phyloP scores from a whole-genome alignment of 2,888 invertebrate genomes.

The Sthenelais limicola region DNA sequence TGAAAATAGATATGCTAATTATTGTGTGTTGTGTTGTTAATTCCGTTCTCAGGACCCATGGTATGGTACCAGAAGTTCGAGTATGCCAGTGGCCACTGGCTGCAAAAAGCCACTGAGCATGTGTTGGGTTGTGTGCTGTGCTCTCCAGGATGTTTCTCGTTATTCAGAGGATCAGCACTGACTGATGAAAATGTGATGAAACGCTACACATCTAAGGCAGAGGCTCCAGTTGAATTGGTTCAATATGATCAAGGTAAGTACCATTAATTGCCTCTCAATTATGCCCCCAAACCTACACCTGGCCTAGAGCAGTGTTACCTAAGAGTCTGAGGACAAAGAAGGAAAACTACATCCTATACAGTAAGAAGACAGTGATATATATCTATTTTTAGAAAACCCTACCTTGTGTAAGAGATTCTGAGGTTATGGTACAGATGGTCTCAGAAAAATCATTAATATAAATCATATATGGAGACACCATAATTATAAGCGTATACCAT shows the following conservation, averaged over 20 bases:
- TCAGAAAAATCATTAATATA: no score
- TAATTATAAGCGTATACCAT: no score
- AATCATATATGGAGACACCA: no score
- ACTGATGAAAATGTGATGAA: slow-evolving; percentile 99
- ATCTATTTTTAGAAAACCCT: neutral
- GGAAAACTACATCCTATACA: neutral
- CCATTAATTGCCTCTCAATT: neutral
- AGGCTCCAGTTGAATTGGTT: slow-evolving; percentile 96
- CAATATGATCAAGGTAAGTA: slow-evolving; percentile 81
- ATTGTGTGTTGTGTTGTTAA: neutral
- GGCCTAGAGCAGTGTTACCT: no score
- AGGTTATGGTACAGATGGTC: neutral
- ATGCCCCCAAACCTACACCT: no score
- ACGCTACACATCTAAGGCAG: slow-evolving; percentile 91
- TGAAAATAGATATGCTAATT: neutral
- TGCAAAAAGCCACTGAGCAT: slow-evolving; percentile 99
- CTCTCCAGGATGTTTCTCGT: slow-evolving; percentile 97
- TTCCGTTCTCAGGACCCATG: slow-evolving; percentile 83
- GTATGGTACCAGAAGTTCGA: slow-evolving; percentile 99
- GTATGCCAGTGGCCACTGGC: slow-evolving; percentile 99
- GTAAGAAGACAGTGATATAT: no score
- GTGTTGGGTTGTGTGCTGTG: slow-evolving; percentile 99
- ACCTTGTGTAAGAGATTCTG: neutral
- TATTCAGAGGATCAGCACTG: slow-evolving; percentile 95
- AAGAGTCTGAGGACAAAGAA: no score